Percentiles rank a stretch among this genome's conserved stretches.
Conservation (phyloP, 2,797 vertebrate genomes). For the Chrosomus eos region DNA sequence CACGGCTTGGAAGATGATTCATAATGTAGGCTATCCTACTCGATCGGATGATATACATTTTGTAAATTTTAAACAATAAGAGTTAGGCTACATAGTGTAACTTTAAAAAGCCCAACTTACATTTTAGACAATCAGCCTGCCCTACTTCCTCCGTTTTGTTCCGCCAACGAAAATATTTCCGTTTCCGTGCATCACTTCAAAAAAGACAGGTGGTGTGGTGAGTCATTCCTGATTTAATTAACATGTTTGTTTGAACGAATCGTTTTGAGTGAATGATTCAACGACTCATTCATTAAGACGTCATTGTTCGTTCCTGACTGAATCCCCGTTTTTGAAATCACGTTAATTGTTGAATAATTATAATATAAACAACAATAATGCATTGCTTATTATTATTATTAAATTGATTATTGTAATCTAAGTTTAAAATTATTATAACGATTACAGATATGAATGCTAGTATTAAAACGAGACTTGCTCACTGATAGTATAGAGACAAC, state of each 20-base stretch:
- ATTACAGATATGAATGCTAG: no score
- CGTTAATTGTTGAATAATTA: no score
- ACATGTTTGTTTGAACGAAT: neutral
- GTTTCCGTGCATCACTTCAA: neutral
- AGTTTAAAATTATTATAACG: no score
- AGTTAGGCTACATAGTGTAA: neutral
- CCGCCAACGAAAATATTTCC: neutral
- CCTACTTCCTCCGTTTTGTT: neutral
- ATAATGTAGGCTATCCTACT: neutral
- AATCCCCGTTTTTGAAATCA: neutral
- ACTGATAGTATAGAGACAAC: neutral
- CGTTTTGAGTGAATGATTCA: neutral
- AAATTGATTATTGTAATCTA: no score
- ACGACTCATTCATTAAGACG: neutral
- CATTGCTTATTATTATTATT: neutral
- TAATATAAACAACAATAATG: neutral
- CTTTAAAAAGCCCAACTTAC: neutral
- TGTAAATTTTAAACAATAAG: neutral
- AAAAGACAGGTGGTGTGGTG: neutral
- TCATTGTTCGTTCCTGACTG: neutral
- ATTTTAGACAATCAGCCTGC: neutral
- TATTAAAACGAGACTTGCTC: neutral
- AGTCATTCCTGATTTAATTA: neutral
- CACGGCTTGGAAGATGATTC: neutral
- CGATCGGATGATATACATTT: neutral